Percentiles rank a stretch among this genome's conserved stretches.
Conservation (phyloP, 1,140 invertebrate genomes). For the Drosophila suzukii region DNA sequence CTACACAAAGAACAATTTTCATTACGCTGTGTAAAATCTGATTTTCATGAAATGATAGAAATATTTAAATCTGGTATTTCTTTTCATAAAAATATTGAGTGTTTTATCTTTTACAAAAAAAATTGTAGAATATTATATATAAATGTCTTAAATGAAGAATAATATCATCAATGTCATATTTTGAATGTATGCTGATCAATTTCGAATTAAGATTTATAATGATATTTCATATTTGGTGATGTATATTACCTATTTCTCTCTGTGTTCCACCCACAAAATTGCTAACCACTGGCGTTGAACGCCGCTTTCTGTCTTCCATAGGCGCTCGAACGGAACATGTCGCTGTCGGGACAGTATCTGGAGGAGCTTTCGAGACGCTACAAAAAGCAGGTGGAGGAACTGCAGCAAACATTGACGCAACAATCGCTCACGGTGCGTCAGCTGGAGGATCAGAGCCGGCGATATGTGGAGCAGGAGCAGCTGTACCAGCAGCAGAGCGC, state of each 20-base stretch:
- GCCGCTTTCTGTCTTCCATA: constrained; percentile 84
- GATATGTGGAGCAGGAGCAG: constrained; percentile 89
- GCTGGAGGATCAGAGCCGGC: constrained; percentile 90
- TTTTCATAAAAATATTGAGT: no score
- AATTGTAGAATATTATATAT: no score
- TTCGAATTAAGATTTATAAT: background rate
- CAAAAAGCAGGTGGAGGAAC: constrained; percentile 98
- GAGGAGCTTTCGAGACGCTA: constrained; percentile 97
- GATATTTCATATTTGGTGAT: no score
- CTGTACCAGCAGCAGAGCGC: constrained; percentile 88
- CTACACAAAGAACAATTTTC: constrained; percentile 6
- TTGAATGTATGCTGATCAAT: background rate
- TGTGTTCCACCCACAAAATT: constrained; percentile 21
- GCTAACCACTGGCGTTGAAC: constrained; percentile 23
- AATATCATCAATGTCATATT: no score
- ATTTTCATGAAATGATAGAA: no score
- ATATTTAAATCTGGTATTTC: no score
- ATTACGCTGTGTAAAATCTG: no score
- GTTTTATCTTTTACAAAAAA: no score
- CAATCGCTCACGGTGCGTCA: constrained; percentile 92
- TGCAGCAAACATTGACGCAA: constrained; percentile 94
- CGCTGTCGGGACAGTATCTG: constrained; percentile 96
- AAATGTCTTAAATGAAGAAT: no score
- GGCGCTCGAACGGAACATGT: constrained; percentile 97
- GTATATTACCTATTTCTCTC: background rate